Evolutionary conservation across 2,113 vertebrate genomes (phyloP).

Genomic region (Melanostigma gelatinosum): DNA sequence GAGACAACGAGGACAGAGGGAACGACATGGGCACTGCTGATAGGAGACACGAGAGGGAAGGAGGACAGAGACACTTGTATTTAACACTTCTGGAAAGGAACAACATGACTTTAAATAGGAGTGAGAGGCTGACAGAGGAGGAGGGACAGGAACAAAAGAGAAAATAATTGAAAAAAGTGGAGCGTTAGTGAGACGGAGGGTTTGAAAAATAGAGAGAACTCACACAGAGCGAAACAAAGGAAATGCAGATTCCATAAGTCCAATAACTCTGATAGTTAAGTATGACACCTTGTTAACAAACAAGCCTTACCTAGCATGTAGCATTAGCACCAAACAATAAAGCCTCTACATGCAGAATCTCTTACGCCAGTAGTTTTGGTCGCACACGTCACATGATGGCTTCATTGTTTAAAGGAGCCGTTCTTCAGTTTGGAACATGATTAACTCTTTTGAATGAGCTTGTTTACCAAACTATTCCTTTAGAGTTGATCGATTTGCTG

Average conservation of each 20-base stretch:
- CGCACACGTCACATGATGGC: not conserved
- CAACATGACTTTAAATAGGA: too few relatives aligned
- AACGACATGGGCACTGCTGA: slow-evolving; percentile 59
- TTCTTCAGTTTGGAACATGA: not conserved
- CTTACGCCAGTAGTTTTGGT: too few relatives aligned
- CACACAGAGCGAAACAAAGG: not conserved
- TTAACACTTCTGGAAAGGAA: not conserved
- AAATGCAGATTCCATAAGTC: not conserved
- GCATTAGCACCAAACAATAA: not conserved
- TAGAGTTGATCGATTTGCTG: not conserved
- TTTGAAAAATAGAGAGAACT: not conserved
- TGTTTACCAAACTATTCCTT: not conserved
- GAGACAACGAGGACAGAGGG: slow-evolving; percentile 69
- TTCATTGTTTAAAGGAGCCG: not conserved
- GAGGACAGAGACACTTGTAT: not conserved
- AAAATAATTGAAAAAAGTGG: too few relatives aligned
- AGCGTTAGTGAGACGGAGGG: not conserved
- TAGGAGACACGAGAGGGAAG: not conserved
- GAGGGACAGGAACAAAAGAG: not conserved
- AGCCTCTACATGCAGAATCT: not conserved
- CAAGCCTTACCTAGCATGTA: not conserved
- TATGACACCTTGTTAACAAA: not conserved
- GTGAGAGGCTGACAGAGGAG: too few relatives aligned
- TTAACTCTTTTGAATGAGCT: not conserved
- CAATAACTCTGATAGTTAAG: not conserved